A percentile compares a stretch with the other conserved stretches of the same genome.
phyloP scores from a whole-genome alignment of 35 echinoderm and acorn worm species.

The Patiria miniata region DNA sequence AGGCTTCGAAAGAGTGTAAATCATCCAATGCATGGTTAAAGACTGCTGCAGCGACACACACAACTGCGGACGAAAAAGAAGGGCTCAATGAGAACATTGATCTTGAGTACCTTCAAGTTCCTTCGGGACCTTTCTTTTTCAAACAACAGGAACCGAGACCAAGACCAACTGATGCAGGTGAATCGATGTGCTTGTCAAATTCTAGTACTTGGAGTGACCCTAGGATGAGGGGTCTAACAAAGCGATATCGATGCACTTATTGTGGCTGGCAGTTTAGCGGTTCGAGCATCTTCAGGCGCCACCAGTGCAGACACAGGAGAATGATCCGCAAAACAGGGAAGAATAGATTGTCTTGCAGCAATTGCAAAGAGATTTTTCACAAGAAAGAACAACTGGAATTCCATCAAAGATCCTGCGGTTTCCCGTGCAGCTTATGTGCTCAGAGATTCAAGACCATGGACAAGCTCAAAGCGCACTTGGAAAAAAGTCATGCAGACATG shows the following conservation, averaged over 20 bases:
- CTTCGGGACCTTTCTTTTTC: background rate
- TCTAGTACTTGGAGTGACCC: too few relatives aligned
- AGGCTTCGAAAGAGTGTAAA: too few relatives aligned
- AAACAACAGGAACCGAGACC: background rate
- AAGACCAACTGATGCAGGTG: too few relatives aligned
- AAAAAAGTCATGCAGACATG: background rate
- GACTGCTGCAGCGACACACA: background rate
- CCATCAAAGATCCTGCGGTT: background rate
- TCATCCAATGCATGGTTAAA: too few relatives aligned
- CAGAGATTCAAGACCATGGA: background rate
- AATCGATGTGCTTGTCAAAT: too few relatives aligned
- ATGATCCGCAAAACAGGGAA: background rate
- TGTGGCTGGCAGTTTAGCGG: background rate
- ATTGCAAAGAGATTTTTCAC: background rate
- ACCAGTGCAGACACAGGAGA: background rate
- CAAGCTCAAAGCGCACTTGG: background rate
- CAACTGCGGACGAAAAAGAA: background rate
- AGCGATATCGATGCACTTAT: background rate
- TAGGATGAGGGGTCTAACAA: background rate
- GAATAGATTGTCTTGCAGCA: background rate
- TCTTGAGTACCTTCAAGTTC: background rate
- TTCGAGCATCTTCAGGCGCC: background rate
- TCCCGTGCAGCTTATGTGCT: background rate
- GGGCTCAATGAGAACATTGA: background rate
- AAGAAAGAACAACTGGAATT: conserved; percentile 4